phyloP scores from a whole-genome alignment of 1,140 invertebrate species.

The Heliconius hermathena region DNA sequence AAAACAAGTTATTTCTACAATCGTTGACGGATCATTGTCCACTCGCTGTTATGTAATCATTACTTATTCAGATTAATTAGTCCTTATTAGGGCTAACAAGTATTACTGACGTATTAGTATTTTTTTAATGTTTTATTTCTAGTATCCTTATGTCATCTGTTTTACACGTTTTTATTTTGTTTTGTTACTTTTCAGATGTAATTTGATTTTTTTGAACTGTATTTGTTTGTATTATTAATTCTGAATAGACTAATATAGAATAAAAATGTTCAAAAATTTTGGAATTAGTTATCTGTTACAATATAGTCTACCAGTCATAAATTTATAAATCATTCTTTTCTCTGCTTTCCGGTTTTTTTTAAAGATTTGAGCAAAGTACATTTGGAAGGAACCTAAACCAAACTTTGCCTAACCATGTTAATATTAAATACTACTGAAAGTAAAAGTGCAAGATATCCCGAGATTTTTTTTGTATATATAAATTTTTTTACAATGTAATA shows the following conservation, averaged over 20 bases:
- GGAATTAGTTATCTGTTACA: too few relatives aligned
- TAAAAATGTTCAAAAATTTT: too few relatives aligned
- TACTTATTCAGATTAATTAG: neutral
- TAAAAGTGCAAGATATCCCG: too few relatives aligned
- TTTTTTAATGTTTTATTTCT: neutral
- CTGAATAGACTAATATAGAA: neutral
- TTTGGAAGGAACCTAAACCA: too few relatives aligned
- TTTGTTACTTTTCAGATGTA: neutral
- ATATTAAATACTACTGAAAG: too few relatives aligned
- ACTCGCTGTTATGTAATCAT: constrained; percentile 1
- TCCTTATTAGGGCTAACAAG: neutral
- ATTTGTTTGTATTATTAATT: neutral
- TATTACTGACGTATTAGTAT: neutral
- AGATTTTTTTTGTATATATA: too few relatives aligned
- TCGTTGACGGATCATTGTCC: neutral
- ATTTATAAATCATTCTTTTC: too few relatives aligned
- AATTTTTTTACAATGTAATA: too few relatives aligned
- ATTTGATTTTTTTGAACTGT: neutral
- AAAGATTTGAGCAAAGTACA: too few relatives aligned
- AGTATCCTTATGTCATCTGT: neutral
- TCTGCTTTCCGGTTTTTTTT: too few relatives aligned
- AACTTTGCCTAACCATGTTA: too few relatives aligned
- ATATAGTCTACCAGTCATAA: too few relatives aligned
- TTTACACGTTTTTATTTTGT: neutral
- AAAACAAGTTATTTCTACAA: neutral